Evolutionary conservation across 1,140 invertebrate species (phyloP).

Genomic region (Trypoxylus dichotomus): DNA sequence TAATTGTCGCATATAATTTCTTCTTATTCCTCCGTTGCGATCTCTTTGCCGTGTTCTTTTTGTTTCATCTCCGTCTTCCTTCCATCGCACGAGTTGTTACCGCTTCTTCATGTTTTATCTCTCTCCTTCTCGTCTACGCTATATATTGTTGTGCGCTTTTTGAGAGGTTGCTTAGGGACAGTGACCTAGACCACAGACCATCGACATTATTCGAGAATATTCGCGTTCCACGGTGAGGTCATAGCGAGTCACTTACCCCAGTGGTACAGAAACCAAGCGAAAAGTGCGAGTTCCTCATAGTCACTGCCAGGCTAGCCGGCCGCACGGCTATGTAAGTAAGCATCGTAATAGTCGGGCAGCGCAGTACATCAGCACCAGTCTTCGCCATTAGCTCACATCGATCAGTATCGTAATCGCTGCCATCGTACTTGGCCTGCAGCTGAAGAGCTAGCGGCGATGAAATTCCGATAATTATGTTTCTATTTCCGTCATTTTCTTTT

Average conservation of each 20-base stretch:
- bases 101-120: neutral
- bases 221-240: slow-evolving; percentile 44
- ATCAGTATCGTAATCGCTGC: neutral
- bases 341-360: neutral
- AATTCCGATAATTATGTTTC: slow-evolving; percentile 15
- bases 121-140: neutral
- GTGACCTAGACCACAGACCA: slow-evolving; percentile 43
- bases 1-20: neutral
- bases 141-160: slow-evolving; percentile 27
- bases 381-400: slow-evolving; percentile 23
- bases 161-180: slow-evolving; percentile 47
- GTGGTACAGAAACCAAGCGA: slow-evolving; percentile 46
- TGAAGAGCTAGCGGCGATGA: neutral
- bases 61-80: neutral
- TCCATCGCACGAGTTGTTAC: neutral
- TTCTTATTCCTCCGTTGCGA: neutral
- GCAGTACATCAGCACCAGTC: neutral
- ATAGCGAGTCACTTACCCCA: slow-evolving; percentile 50
- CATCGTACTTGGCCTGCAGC: neutral
- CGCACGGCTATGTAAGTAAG: neutral
- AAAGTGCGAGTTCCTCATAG: slow-evolving; percentile 40
- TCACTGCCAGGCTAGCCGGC: slow-evolving; percentile 25
- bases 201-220: slow-evolving; percentile 39
- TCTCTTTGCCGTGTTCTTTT: too few species aligned
- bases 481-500: slow-evolving; percentile 22